These are phyloP conservation scores for Cyprichromis sp. DNA, from an alignment of 2,113 vertebrate genomes.

Conservation along the genomic window DNA sequence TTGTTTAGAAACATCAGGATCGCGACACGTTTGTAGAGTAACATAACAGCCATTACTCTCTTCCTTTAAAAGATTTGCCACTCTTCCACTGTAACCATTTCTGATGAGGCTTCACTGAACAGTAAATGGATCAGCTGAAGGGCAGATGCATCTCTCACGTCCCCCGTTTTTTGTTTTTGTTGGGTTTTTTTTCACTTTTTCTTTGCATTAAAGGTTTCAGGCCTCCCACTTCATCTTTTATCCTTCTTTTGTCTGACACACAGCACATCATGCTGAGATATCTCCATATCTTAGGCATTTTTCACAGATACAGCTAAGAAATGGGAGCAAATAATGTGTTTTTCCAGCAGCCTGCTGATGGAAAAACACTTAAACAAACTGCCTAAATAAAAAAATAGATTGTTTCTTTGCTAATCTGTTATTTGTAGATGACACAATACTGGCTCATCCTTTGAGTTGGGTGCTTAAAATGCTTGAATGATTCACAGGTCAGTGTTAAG, in stretches of 20 bases:
- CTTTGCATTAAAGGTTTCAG: not conserved
- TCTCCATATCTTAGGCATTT: not conserved
- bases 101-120: not conserved
- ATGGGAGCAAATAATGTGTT: not conserved
- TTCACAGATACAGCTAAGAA: not conserved
- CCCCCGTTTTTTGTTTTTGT: fast-evolving
- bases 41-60: not conserved
- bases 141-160: not conserved
- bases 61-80: not conserved
- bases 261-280: not conserved
- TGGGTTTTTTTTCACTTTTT: not conserved
- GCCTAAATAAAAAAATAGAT: not conserved
- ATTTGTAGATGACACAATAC: not conserved
- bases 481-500: not conserved
- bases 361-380: not conserved
- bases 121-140: not conserved
- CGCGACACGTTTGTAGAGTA: fast-evolving
- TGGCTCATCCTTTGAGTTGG: fast-evolving
- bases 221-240: not conserved
- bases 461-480: not conserved
- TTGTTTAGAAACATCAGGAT: not conserved
- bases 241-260: not conserved
- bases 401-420: not conserved
- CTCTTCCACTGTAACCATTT: not conserved
- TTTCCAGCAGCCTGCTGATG: not conserved